phyloP scores from a whole-genome alignment of 2,113 vertebrate species.

The Rallus limicola region DNA sequence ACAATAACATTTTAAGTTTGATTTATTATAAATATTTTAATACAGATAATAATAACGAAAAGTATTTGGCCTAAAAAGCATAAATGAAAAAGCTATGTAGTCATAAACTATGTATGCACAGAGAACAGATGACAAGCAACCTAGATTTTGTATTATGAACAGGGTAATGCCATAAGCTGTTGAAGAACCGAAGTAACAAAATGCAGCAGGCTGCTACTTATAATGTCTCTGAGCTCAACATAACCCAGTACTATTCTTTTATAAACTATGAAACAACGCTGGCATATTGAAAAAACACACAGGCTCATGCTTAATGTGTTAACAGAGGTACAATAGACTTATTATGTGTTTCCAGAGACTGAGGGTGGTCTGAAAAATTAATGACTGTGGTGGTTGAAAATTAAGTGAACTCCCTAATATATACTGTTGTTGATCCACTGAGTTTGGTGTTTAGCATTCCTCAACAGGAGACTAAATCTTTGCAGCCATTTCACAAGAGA shows the following conservation, averaged over 20 bases:
- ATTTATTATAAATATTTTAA: constrained; percentile 78
- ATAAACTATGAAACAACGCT: constrained; percentile 67
- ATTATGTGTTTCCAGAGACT: constrained; percentile 72
- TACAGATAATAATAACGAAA: constrained; percentile 72
- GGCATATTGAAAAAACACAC: constrained; percentile 69
- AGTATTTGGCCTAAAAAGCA: constrained; percentile 71
- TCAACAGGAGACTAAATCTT: constrained; percentile 79
- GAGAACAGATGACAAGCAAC: constrained; percentile 45
- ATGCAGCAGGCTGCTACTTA: constrained; percentile 48
- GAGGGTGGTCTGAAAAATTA: constrained; percentile 84
- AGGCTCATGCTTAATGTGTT: constrained; percentile 65
- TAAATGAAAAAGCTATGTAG: constrained; percentile 68
- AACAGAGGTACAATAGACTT: constrained; percentile 66
- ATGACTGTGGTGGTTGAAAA: constrained; percentile 77
- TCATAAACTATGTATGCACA: constrained; percentile 61
- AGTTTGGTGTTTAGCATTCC: constrained; percentile 82
- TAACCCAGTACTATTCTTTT: constrained; percentile 60
- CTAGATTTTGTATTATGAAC: constrained; percentile 40
- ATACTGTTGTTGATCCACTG: constrained; percentile 77
- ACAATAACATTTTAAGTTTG: constrained; percentile 67
- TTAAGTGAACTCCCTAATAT: constrained; percentile 81
- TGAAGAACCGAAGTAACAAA: constrained; percentile 29
- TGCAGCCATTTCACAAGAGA: constrained; percentile 75
- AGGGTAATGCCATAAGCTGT: constrained; percentile 54
- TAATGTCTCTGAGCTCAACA: constrained; percentile 14